Base-by-base conservation (phyloP, 2,797 vertebrate species). In the Spea hammondii region DNA sequence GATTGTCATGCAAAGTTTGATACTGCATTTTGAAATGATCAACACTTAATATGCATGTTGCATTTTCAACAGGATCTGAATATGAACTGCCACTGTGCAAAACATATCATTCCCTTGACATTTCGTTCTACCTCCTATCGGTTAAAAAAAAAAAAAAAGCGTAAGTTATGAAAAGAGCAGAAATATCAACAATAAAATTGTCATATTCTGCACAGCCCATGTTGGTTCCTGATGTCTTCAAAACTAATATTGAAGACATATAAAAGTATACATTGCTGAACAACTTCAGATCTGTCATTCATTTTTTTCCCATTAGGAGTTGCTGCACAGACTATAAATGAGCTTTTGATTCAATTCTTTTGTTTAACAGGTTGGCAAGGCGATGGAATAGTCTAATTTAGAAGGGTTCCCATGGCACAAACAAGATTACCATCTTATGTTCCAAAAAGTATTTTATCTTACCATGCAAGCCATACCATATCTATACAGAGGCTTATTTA, bases 331-430 rank as follows among this genome's bases (percentile, higher is more conserved):
- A 82, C 80, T 82, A 79, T 75, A 84, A 76, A 83, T 75, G 0
- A 70, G 70, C 7, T 53, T 70, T 81, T 83, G 48, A 70, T 85
- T 77, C 79, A 50, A 84, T 54, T 86, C 80, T 82, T 83, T 73
- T 71, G 71, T 75, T 72, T 65, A 78, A 74, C 53, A 70, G 76
- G 82, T 71, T 83, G 45, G 59, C 80, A 82, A 82, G 80, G 75
- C 75, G 65, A 76, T 82, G 80, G 80, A 82, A 77, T 82, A 77
- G 77, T 85, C 64, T 83, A 84, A 76, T 83, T 79, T 74, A 8
- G 49, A 85, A 77, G 74, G 72, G 76, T 78, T 62, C 74, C 68
- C 78, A 70, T 84, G 80, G 79, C 83, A 86, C 75, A 84, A 76
- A 82, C 14, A 84, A 78, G 32, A 71, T 82, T 83, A 77, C 60